A percentile compares a stretch with the other conserved stretches of the same genome.
Conservation (phyloP, 2,888 invertebrate genomes). For the Sicus ferrugineus region DNA sequence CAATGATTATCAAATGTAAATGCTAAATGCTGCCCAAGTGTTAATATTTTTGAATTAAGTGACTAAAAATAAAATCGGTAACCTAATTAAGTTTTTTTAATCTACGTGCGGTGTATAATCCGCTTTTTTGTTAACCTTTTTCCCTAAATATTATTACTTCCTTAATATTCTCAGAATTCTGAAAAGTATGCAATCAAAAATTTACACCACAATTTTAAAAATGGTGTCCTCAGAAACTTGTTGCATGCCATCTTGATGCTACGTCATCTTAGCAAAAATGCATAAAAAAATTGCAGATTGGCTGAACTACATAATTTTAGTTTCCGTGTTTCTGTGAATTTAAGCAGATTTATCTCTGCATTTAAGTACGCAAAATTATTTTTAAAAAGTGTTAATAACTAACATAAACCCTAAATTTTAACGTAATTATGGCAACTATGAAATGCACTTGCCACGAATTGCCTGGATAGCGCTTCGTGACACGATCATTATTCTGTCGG, state of each 20-base stretch:
- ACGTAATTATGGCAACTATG: not conserved
- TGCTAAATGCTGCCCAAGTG: not conserved
- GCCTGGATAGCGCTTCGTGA: not conserved
- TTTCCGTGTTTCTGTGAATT: not conserved
- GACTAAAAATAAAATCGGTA: not conserved
- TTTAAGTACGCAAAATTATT: not conserved
- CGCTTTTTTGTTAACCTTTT: not conserved
- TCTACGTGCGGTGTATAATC: not conserved
- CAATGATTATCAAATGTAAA: too few relatives aligned
- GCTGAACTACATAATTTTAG: not conserved
- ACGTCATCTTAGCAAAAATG: not conserved
- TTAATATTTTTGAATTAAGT: not conserved
- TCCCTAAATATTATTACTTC: slow-evolving; percentile 14
- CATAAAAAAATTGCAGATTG: not conserved
- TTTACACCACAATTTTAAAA: not conserved
- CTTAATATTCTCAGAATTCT: not conserved
- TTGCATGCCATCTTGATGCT: not conserved
- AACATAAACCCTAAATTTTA: too few relatives aligned
- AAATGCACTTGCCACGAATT: not conserved
- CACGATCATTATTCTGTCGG: slow-evolving; percentile 29
- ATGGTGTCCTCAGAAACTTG: too few relatives aligned
- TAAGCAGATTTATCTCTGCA: not conserved
- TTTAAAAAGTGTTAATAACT: too few relatives aligned
- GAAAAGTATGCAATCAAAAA: not conserved
- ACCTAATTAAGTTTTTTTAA: not conserved